Evolutionary conservation across 2,888 invertebrate genomes (phyloP), one percentile per base, ranked within the genome.

Genomic region (Andrena camellia): DNA sequence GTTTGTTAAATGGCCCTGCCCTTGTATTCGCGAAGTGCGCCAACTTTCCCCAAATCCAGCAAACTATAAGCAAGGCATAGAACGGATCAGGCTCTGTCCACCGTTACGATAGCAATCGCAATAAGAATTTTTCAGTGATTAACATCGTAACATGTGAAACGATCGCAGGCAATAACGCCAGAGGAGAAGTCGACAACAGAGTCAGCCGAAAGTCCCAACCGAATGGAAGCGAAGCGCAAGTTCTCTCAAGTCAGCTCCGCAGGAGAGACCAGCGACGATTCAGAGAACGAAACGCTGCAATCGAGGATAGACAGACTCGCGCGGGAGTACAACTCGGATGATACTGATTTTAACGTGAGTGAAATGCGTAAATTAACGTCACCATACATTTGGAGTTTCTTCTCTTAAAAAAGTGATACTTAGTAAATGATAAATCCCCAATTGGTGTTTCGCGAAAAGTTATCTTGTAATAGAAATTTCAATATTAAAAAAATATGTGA

Each of bases 281-380:
- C 87, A 5, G 89, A 90, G 0, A 83, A 86, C 2, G 92, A 92
- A 48, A 80, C 82, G 6, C 35, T 91, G 1, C 13, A 77, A 13
- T 26, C 78, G 0, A 91, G 89, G 70, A 77, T 93, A 7, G 84
- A 91, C 3, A 89, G 88, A 63, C 63, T 91, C 8, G 90, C 79
- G 0, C 8, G 42, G 26, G 83, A 87, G 3, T 74, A 85, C 7
- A 90, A 88, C 63, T 54, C 63, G 17, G 84, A 90, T n/a, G 93
- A 93, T 78, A 77, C 85, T 10, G 89, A 91, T 81, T 93, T 87
- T 52, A 78, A 78, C 52, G 92, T 92, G 54, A 91, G 90, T 48
- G 23, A 33, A 31, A 26, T 0, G 5, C 8, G 4, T 0, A 26
- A 42, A 57, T 23, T 57, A 57, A 57, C 54, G n/a, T 20, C 26